phyloP scores from a whole-genome alignment of 2,113 vertebrate species.

The Mugil cephalus region DNA sequence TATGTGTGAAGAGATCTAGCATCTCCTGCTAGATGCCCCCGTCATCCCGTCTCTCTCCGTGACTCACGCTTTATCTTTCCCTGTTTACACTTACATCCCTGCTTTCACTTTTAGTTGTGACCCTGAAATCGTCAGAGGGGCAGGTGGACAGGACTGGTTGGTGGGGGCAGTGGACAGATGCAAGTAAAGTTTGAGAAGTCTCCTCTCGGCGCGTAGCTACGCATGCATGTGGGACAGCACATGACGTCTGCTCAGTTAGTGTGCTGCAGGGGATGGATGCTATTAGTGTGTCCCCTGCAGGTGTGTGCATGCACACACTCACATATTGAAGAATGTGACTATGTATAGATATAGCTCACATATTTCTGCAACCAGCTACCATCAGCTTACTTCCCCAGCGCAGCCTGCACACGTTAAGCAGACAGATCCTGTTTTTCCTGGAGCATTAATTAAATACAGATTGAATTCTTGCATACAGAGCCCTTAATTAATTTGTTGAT shows the following conservation, averaged over 20 bases:
- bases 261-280: constrained; percentile 27
- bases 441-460: too few relatives aligned
- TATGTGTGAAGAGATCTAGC: constrained; percentile 39
- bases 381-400: not conserved
- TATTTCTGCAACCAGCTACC: not conserved
- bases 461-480: too few relatives aligned
- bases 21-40: constrained; percentile 47
- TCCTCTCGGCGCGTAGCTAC: not conserved
- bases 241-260: not conserved
- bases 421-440: not conserved
- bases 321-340: constrained; percentile 11
- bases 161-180: not conserved
- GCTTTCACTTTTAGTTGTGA: constrained; percentile 7
- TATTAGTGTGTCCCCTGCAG: constrained; percentile 34
- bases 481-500: too few relatives aligned
- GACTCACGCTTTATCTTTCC: constrained; percentile 18
- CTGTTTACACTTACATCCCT: constrained; percentile 1
- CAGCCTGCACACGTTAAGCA: not conserved
- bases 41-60: constrained; percentile 44
- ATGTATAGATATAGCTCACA: not conserved
- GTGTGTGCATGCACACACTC: not conserved
- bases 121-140: not conserved
- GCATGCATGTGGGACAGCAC: constrained; percentile 1
- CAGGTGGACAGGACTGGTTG: too few relatives aligned
- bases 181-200: constrained; percentile 14